These are phyloP conservation scores for Leucoraja erinaceus DNA, from an alignment of 2,113 vertebrate species.

Conservation along the genomic window DNA sequence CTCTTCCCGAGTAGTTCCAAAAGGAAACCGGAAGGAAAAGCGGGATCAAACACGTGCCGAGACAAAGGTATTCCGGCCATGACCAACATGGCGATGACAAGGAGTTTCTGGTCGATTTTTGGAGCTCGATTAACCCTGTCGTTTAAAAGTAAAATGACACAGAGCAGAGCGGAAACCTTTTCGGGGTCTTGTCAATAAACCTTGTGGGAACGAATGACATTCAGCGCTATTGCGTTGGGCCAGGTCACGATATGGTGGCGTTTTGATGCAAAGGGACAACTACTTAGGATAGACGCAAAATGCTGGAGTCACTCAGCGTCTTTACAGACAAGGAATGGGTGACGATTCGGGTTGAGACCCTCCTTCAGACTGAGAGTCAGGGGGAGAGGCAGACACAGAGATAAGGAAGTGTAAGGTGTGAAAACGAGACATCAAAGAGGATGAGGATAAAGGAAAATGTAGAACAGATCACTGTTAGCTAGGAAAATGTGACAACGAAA, in stretches of 20 bases:
- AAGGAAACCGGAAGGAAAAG: background rate
- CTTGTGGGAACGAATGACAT: background rate
- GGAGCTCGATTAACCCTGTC: background rate
- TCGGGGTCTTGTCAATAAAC: background rate
- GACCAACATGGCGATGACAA: background rate
- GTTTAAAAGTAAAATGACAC: background rate
- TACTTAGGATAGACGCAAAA: background rate
- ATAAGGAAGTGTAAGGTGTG: too few relatives aligned
- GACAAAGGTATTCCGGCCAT: background rate
- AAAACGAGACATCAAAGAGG: too few relatives aligned
- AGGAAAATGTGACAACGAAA: too few relatives aligned
- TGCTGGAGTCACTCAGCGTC: too few relatives aligned
- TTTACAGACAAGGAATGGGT: too few relatives aligned
- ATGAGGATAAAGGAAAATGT: too few relatives aligned
- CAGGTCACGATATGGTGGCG: background rate
- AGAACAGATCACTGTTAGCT: too few relatives aligned
- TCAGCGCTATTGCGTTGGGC: background rate
- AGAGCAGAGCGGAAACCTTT: background rate
- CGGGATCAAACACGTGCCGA: background rate
- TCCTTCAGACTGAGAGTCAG: too few relatives aligned
- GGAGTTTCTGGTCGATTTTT: background rate
- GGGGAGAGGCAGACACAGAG: too few relatives aligned
- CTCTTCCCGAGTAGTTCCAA: background rate
- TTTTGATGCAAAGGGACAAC: background rate
- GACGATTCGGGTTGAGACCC: too few relatives aligned